Evolutionary conservation across 2,888 invertebrate species (phyloP), one percentile per base, ranked within the genome.

Genomic region (Ornithoptera priamus): DNA sequence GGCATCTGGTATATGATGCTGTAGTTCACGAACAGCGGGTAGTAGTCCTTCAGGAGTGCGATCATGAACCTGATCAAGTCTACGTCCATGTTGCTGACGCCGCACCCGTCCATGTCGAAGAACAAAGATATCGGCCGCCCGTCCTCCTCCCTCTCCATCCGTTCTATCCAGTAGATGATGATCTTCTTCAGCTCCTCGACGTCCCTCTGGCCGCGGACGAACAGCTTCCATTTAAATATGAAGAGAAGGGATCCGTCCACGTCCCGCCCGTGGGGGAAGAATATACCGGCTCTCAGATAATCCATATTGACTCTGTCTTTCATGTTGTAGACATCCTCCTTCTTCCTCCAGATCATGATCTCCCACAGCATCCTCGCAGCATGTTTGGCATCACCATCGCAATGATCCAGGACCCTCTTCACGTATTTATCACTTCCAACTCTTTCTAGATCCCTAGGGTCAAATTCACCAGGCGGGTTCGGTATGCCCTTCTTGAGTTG

Each of bases 1-100:
- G 97, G 96, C 95, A 98, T 95, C 84, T 98, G 97, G 85, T 93
- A 97, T 63, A 97, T 95, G 70, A 98, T 91, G 76, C 98, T 96
- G 81, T 97, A 96, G 78, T 97, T 97, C 74, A 97, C 86, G 79
- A 95, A 94, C 82, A 94, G 94, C 1, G 98, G 98, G 86, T 97
- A 98, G 84, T 97, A 97, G 66, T 93, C 92, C 85, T 97, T 97
- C 82, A 97, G 96, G 68, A 97, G 93, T 65, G 94, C 94, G 75
- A 97, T 97, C 76, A 97, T 93, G 80, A 96, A 97, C 82, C 95
- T 96, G 3, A 96, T 96, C 76, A 97, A 94, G 60, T 97, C 97
- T 93, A 97, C 94, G 84, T 98, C 97, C 94, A 97, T 93, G 81
- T 97, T 97, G 46, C 94, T 93, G 46, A 97, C 78, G 0, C 97